phyloP scores from a whole-genome alignment of 1,140 invertebrate species.

The Lineus longissimus region DNA sequence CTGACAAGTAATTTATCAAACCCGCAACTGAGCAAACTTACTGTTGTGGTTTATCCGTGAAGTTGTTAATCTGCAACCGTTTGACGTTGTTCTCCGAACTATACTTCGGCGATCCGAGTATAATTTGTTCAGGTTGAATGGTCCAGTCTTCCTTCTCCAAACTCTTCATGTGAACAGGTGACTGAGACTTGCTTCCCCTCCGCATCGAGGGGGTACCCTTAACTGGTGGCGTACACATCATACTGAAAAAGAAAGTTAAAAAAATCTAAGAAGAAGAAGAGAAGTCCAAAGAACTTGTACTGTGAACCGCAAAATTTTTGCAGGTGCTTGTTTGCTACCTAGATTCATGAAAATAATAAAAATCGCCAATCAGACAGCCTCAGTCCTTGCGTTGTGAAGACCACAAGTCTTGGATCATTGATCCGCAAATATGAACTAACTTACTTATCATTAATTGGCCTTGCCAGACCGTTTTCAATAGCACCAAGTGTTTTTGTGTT shows the following conservation, averaged over 20 bases:
- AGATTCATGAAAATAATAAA: too few relatives aligned
- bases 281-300: too few relatives aligned
- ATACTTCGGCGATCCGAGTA: neutral
- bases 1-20: neutral
- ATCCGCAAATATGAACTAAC: neutral
- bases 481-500: neutral
- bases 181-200: neutral
- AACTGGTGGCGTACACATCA: neutral
- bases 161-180: neutral
- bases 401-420: too few relatives aligned
- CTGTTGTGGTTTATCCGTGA: neutral
- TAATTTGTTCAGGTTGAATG: slow-evolving; percentile 10
- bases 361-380: too few relatives aligned
- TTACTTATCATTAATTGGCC: neutral
- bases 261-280: too few relatives aligned
- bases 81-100: neutral
- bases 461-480: neutral
- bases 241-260: neutral
- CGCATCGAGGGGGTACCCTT: neutral
- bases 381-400: too few relatives aligned
- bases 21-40: neutral
- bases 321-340: too few relatives aligned
- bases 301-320: too few relatives aligned
- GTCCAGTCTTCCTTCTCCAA: neutral
- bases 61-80: slow-evolving; percentile 5